phyloP scores from a whole-genome alignment of 1,140 invertebrate species.

The Marisa cornuarietis region DNA sequence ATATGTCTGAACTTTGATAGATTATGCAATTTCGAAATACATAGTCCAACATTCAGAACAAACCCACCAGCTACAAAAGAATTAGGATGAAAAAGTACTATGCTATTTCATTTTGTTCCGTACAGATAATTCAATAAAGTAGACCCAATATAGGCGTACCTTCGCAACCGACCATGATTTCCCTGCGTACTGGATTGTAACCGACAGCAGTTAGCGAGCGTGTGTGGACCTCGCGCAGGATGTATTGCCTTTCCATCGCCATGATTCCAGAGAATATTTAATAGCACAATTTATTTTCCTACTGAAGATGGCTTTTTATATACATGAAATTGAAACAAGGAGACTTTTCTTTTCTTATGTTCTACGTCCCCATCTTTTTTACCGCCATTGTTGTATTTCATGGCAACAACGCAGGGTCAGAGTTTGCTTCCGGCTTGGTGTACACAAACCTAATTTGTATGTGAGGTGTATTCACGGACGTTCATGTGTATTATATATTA shows the following conservation, averaged over 20 bases:
- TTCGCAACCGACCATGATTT: constrained; percentile 66
- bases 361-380: constrained; percentile 6
- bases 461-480: too few relatives aligned
- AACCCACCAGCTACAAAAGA: too few relatives aligned
- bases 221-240: constrained; percentile 62
- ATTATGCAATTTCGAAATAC: too few relatives aligned
- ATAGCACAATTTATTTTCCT: neutral
- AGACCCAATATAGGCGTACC: constrained; percentile 37
- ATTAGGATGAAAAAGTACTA: too few relatives aligned
- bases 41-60: too few relatives aligned
- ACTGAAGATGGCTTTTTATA: neutral
- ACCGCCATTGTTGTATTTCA: constrained; percentile 51
- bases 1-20: too few relatives aligned
- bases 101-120: too few relatives aligned
- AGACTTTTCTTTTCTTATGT: neutral
- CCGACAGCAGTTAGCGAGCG: constrained; percentile 63
- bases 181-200: constrained; percentile 58
- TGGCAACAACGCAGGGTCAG: constrained; percentile 42
- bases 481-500: too few relatives aligned
- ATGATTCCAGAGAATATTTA: constrained; percentile 42
- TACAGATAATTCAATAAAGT: too few relatives aligned
- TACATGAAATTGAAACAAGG: neutral
- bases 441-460: neutral
- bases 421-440: constrained; percentile 16
- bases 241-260: constrained; percentile 65